Evolutionary conservation across 2,888 invertebrate genomes (phyloP).

Genomic region (Opisthograptis luteolata): DNA sequence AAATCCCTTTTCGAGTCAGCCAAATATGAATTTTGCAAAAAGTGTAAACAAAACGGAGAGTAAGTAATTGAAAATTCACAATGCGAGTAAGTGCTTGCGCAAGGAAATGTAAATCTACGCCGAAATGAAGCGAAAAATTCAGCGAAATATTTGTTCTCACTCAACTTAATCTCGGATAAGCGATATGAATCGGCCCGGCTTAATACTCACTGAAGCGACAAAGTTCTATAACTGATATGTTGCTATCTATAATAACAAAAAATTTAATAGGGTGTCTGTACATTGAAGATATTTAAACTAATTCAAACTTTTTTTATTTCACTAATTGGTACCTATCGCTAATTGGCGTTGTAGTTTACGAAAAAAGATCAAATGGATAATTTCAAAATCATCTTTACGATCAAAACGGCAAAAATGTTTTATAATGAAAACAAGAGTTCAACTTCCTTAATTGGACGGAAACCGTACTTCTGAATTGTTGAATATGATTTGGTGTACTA

Average conservation of each 20-base stretch:
- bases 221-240: constrained; percentile 9
- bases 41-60: constrained; percentile 32
- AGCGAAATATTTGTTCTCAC: constrained; percentile 39
- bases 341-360: too few species aligned
- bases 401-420: constrained; percentile 1
- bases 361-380: too few species aligned
- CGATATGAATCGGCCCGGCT: constrained; percentile 35
- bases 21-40: constrained; percentile 28
- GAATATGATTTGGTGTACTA: constrained; percentile 40
- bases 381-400: too few species aligned
- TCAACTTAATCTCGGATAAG: constrained; percentile 39
- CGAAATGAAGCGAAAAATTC: constrained; percentile 36
- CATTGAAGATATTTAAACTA: background rate
- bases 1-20: constrained; percentile 7
- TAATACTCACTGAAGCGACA: constrained; percentile 26
- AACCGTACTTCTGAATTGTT: constrained; percentile 32
- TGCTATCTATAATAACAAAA: background rate
- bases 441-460: constrained; percentile 35
- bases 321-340: too few species aligned
- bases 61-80: constrained; percentile 40
- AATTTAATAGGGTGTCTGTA: background rate
- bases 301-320: too few species aligned
- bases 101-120: constrained; percentile 36
- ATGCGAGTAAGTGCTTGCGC: constrained; percentile 35
- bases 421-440: constrained; percentile 9